These are phyloP conservation scores for Sebastes cheni DNA, from an alignment of 2,797 vertebrate genomes.

Conservation along the genomic window DNA sequence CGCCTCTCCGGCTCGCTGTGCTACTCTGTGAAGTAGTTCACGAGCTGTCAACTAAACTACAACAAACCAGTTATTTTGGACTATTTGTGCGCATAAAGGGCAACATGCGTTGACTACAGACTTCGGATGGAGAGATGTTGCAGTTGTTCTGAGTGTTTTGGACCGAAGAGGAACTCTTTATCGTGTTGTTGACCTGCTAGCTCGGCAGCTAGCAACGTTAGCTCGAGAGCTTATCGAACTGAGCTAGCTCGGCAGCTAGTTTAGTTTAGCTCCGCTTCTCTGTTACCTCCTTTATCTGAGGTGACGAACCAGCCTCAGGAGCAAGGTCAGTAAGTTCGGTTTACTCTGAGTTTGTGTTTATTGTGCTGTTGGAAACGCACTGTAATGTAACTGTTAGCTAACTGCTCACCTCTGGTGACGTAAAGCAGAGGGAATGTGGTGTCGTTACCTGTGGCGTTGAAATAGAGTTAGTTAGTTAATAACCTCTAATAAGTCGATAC, in stretches of 20 bases:
- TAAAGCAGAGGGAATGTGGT: not conserved
- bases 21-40: not conserved
- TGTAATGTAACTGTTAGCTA: not conserved
- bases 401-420: not conserved
- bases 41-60: constrained; percentile 48
- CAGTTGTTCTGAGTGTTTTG: not conserved
- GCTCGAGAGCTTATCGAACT: constrained; percentile 10
- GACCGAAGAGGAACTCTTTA: constrained; percentile 8
- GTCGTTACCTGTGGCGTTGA: not conserved
- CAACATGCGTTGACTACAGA: constrained; percentile 28
- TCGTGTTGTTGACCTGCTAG: constrained; percentile 34
- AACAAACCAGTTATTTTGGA: constrained; percentile 35
- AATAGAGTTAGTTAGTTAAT: not conserved
- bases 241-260: constrained; percentile 37
- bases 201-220: constrained; percentile 47
- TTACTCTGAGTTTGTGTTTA: not conserved
- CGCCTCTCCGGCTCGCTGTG: not conserved
- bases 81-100: not conserved
- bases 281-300: too few species aligned
- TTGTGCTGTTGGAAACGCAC: not conserved
- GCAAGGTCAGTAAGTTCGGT: constrained; percentile 48
- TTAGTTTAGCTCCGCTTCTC: not conserved
- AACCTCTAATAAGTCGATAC: accelerated
- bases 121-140: not conserved
- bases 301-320: not conserved